Conservation (phyloP, 1,140 invertebrate species). For the Tetramorium alpestre region DNA sequence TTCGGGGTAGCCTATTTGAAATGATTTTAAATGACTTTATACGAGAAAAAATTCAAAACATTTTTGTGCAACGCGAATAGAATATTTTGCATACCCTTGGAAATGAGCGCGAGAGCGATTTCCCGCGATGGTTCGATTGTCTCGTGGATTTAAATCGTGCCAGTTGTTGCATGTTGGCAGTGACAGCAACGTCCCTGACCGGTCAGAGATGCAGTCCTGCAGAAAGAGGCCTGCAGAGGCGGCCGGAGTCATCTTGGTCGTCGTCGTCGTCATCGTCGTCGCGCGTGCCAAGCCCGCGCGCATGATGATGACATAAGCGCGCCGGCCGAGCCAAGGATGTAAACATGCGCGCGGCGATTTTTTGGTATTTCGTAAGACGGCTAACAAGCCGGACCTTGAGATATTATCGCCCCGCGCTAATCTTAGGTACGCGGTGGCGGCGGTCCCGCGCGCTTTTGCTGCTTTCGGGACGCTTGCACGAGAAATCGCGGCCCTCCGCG, state of each 20-base stretch:
- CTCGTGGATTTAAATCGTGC: not conserved
- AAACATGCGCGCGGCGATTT: conserved; percentile 70
- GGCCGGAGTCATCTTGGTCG: not conserved
- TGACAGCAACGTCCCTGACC: conserved; percentile 56
- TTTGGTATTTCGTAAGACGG: conserved; percentile 74
- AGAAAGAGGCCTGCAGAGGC: conserved; percentile 1
- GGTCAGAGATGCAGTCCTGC: conserved; percentile 42
- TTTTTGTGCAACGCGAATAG: not conserved
- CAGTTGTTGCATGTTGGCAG: conserved; percentile 34
- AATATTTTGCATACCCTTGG: not conserved
- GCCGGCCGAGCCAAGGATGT: conserved; percentile 69
- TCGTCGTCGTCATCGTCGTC: not conserved
- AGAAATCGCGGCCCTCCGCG: conserved; percentile 53
- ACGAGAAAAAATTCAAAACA: not conserved
- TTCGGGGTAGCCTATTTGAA: not conserved
- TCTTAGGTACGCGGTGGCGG: conserved; percentile 59
- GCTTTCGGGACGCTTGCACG: conserved; percentile 45
- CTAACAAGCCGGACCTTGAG: conserved; percentile 72
- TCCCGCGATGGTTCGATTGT: not conserved
- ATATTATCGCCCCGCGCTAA: conserved; percentile 75
- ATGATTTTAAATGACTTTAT: not conserved
- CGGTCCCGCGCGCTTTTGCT: conserved; percentile 16
- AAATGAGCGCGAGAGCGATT: not conserved
- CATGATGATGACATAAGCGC: conserved; percentile 69
- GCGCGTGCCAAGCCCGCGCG: conserved; percentile 58